These are phyloP conservation scores for Hippocampus abdominalis DNA, from an alignment of 2,113 vertebrate genomes.

Conservation along the genomic window DNA sequence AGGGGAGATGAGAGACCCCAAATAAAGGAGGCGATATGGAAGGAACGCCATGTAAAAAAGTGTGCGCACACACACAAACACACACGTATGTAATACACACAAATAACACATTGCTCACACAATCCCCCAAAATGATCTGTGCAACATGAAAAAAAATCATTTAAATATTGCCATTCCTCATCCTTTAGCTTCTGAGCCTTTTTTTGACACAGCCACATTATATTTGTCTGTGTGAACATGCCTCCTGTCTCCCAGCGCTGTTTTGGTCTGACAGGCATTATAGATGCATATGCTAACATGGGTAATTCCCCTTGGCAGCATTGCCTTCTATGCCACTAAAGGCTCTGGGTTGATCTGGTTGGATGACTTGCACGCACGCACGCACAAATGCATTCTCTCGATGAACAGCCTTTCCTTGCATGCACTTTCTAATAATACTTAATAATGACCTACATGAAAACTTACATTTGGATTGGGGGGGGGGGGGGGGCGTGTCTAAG, in stretches of 20 bases:
- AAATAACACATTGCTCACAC: neutral
- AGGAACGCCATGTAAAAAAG: slow-evolving; percentile 21
- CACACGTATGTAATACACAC: neutral
- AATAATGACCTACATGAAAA: slow-evolving; percentile 1
- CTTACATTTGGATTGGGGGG: neutral
- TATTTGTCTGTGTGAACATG: slow-evolving; percentile 49
- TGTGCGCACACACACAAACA: neutral
- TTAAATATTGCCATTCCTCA: slow-evolving; percentile 38
- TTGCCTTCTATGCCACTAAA: slow-evolving; percentile 52
- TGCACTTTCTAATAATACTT: slow-evolving; percentile 13
- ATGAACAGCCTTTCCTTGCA: slow-evolving; percentile 5
- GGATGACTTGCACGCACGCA: slow-evolving; percentile 12
- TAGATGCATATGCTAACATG: slow-evolving; percentile 59
- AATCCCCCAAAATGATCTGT: slow-evolving; percentile 26
- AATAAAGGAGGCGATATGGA: slow-evolving; percentile 22
- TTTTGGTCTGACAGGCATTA: slow-evolving; percentile 58
- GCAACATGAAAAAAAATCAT: slow-evolving; percentile 19
- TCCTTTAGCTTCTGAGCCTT: slow-evolving; percentile 30
- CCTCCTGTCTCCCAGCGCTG: slow-evolving; percentile 40
- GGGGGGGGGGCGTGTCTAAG: no score
- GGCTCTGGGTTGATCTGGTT: slow-evolving; percentile 43
- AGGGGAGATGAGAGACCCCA: slow-evolving; percentile 37
- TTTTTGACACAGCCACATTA: slow-evolving; percentile 35
- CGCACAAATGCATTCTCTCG: neutral
- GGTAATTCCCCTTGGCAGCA: slow-evolving; percentile 57